Conservation (phyloP, 2,888 invertebrate species). For the Chymomyza procnemis region DNA sequence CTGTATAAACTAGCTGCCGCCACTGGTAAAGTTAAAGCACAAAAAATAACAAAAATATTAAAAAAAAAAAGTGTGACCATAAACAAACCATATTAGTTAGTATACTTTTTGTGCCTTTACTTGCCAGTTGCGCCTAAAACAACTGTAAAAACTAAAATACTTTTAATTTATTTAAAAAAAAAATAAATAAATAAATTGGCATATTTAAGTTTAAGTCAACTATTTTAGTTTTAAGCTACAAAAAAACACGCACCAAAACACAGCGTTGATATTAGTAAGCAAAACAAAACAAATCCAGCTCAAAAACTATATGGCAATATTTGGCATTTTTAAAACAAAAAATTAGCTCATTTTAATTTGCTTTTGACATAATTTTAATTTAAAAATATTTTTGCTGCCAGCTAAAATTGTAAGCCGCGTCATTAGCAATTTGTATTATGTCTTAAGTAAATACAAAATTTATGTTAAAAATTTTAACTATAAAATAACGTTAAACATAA, state of each 20-base stretch:
- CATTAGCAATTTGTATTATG: slow-evolving; percentile 7
- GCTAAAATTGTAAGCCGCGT: neutral
- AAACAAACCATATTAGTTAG: no score
- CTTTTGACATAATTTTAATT: slow-evolving; percentile 11
- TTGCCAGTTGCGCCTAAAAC: neutral
- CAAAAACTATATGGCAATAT: neutral
- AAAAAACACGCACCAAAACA: slow-evolving; percentile 1
- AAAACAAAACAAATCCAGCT: neutral
- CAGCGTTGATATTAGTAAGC: neutral
- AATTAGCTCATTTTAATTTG: neutral
- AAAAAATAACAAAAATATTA: slow-evolving; percentile 2
- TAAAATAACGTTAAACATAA: neutral
- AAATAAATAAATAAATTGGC: neutral
- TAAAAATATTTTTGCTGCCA: slow-evolving; percentile 6
- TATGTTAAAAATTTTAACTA: neutral
- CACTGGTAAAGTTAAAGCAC: neutral
- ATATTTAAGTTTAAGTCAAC: neutral
- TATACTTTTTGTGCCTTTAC: neutral
- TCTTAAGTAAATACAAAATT: slow-evolving; percentile 8
- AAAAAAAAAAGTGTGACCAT: no score
- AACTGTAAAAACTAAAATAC: neutral
- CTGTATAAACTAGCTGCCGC: slow-evolving; percentile 14
- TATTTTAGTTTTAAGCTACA: slow-evolving; percentile 8
- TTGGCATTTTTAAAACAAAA: neutral
- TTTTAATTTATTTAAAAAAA: neutral